Conservation (phyloP, 1,140 invertebrate genomes). For the Drosophila murphyi region DNA sequence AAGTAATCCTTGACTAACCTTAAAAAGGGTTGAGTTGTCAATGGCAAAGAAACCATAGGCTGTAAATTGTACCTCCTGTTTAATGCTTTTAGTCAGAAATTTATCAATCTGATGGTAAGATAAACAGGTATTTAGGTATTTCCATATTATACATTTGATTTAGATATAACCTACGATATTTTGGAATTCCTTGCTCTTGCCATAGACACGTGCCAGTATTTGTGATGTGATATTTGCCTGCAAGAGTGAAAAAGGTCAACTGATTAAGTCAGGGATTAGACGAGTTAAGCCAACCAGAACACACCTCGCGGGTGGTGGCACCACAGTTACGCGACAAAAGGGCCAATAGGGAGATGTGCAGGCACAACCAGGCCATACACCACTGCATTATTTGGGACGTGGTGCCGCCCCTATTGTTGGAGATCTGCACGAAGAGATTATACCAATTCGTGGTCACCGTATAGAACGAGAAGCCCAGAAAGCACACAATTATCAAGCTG, state of each 20-base stretch:
- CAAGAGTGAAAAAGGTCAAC: slow-evolving; percentile 20
- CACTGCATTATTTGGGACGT: slow-evolving; percentile 70
- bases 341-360: slow-evolving; percentile 66
- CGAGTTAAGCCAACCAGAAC: background rate
- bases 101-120: slow-evolving; percentile 72
- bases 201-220: slow-evolving; percentile 76
- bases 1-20: slow-evolving; percentile 42
- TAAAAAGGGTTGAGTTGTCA: slow-evolving; percentile 80
- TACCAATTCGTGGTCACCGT: slow-evolving; percentile 83
- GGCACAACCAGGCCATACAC: slow-evolving; percentile 69
- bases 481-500: slow-evolving; percentile 76
- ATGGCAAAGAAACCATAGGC: slow-evolving; percentile 83
- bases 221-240: slow-evolving; percentile 78
- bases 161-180: slow-evolving; percentile 65
- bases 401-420: slow-evolving; percentile 63
- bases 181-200: slow-evolving; percentile 74
- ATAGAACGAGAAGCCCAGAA: slow-evolving; percentile 81
- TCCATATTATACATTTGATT: background rate
- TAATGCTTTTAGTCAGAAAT: slow-evolving; percentile 82
- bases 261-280: slow-evolving; percentile 4
- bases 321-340: slow-evolving; percentile 71
- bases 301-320: slow-evolving; percentile 70
- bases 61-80: slow-evolving; percentile 81
- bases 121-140: background rate
- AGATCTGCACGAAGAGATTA: slow-evolving; percentile 80